Conservation (phyloP, 2,888 invertebrate genomes). For the Scaptomyza cyrtandrae region DNA sequence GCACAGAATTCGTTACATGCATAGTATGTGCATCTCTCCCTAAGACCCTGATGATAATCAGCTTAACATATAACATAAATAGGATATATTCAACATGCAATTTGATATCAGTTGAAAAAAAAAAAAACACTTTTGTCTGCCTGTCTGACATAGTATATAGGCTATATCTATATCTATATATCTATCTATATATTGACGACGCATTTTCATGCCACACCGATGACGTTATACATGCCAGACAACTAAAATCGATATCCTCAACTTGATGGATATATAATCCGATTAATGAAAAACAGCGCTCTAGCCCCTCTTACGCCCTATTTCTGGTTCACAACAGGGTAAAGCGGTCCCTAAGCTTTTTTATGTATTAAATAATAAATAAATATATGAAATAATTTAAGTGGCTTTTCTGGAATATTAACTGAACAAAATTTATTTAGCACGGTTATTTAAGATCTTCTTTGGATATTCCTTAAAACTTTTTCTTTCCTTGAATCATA, state of each 20-base stretch:
- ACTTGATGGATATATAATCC: slow-evolving; percentile 43
- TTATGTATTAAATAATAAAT: neutral
- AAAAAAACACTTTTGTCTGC: neutral
- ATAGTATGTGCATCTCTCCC: neutral
- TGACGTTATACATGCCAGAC: slow-evolving; percentile 9
- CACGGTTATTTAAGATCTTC: too few relatives aligned
- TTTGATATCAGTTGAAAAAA: neutral
- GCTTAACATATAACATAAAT: slow-evolving; percentile 2
- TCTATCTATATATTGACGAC: neutral
- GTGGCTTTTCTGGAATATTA: too few relatives aligned
- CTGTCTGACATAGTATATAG: neutral
- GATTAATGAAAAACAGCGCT: slow-evolving; percentile 45
- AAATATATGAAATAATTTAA: too few relatives aligned
- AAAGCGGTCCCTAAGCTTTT: neutral
- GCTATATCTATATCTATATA: neutral
- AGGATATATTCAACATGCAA: slow-evolving; percentile 15
- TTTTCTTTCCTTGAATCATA: neutral
- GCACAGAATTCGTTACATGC: neutral
- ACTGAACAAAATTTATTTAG: too few relatives aligned
- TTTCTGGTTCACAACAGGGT: neutral
- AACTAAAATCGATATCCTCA: slow-evolving; percentile 33
- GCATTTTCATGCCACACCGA: too few relatives aligned
- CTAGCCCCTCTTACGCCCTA: too few relatives aligned
- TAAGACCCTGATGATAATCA: slow-evolving; percentile 1
- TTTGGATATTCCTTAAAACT: neutral